These are phyloP conservation scores for Hirtodrosophila confusa DNA, from an alignment of 2,888 invertebrate species.

Conservation along the genomic window DNA sequence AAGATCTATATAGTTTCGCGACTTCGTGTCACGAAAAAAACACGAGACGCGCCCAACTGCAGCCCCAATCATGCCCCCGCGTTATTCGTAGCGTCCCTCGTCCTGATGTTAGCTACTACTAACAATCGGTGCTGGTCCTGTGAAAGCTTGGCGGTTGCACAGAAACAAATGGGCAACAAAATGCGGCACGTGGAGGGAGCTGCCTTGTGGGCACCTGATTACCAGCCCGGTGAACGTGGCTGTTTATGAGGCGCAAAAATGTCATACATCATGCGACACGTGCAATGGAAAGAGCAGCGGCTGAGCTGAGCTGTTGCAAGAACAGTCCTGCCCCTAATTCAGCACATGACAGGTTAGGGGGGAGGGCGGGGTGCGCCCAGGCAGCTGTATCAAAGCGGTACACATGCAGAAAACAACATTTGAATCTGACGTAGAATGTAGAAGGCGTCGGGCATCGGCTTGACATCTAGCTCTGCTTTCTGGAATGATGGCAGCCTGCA, in stretches of 20 bases:
- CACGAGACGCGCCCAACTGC: too few species aligned
- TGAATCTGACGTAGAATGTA: constrained; percentile 49
- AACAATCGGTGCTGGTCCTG: constrained; percentile 6
- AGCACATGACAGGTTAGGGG: constrained; percentile 35
- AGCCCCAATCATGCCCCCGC: background rate
- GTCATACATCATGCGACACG: constrained; percentile 74
- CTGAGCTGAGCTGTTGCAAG: constrained; percentile 1
- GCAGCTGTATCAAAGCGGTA: constrained; percentile 41
- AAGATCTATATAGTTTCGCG: too few species aligned
- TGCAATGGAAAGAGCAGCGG: constrained; percentile 12
- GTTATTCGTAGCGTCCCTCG: constrained; percentile 3
- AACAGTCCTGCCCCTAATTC: constrained; percentile 33
- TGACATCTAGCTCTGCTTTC: constrained; percentile 17
- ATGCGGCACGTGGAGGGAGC: constrained; percentile 35
- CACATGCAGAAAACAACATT: constrained; percentile 51
- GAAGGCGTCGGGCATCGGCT: constrained; percentile 16
- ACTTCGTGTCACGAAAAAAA: too few species aligned
- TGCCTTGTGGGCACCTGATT: constrained; percentile 60
- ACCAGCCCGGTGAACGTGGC: constrained; percentile 48
- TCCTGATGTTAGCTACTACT: background rate
- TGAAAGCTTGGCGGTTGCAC: constrained; percentile 32
- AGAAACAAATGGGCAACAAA: constrained; percentile 62
- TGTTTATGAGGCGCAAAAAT: constrained; percentile 79
- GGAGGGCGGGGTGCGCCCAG: constrained; percentile 1
- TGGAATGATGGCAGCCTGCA: constrained; percentile 26